These are phyloP conservation scores for Australoheros scitulus DNA, from an alignment of 2,113 vertebrate species.

Conservation along the genomic window DNA sequence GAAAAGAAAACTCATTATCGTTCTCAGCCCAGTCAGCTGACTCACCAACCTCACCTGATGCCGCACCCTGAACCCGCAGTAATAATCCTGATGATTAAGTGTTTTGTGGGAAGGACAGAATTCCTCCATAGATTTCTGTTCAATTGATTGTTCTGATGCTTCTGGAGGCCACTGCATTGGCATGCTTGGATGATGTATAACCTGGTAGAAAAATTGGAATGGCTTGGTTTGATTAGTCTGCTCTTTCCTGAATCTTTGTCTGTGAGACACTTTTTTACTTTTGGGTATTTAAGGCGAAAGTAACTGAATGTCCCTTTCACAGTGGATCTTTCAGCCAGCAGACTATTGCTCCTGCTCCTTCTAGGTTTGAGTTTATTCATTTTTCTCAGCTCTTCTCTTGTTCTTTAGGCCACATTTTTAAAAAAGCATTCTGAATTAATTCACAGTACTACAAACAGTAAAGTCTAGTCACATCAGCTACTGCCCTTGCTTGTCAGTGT, in stretches of 20 bases:
- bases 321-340: neutral
- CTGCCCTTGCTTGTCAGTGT: neutral
- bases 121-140: neutral
- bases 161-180: neutral
- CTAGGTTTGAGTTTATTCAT: neutral
- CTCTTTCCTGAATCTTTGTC: neutral
- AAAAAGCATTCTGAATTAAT: neutral
- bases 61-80: neutral
- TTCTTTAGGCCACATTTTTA: neutral
- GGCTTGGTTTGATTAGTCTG: neutral
- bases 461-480: neutral
- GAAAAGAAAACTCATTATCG: too few species aligned
- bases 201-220: neutral
- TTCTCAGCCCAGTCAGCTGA: too few species aligned
- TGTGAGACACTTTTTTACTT: neutral
- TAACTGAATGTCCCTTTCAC: neutral
- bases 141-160: neutral
- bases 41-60: too few species aligned
- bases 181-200: neutral
- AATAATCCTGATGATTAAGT: conserved; percentile 1
- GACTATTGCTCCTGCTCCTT: neutral
- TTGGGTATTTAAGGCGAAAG: neutral
- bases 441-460: neutral
- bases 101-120: neutral
- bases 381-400: neutral